These are phyloP conservation scores for Coptotermes formosanus DNA, from an alignment of 1,140 invertebrate genomes.

Conservation along the genomic window DNA sequence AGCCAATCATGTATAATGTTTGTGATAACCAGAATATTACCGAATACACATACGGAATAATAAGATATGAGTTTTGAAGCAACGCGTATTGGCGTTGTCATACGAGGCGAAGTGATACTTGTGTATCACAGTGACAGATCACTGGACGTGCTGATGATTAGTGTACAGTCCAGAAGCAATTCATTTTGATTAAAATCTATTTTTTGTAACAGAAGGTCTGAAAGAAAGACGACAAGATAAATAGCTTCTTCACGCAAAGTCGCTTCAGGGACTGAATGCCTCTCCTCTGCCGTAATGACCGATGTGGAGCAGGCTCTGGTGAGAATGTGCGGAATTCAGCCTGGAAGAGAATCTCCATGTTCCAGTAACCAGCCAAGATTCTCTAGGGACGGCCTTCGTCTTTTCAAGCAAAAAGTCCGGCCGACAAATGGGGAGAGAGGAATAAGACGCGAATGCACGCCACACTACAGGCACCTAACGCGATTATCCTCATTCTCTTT, in stretches of 20 bases:
- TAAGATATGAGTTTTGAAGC: too few species aligned
- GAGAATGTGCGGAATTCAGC: not conserved
- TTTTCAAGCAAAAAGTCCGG: not conserved
- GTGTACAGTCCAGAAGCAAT: not conserved
- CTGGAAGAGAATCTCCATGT: not conserved
- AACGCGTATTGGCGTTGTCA: too few species aligned
- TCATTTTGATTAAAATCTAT: not conserved
- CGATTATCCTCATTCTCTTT: not conserved
- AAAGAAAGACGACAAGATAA: not conserved
- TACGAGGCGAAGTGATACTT: too few species aligned
- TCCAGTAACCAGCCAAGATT: not conserved
- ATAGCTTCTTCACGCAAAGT: not conserved
- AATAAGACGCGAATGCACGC: not conserved
- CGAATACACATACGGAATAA: too few species aligned
- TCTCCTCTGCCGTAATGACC: not conserved
- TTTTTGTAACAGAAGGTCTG: not conserved
- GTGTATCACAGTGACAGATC: too few species aligned
- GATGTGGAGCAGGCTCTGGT: not conserved
- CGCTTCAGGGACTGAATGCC: not conserved
- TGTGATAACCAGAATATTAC: too few species aligned
- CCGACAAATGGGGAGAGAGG: not conserved
- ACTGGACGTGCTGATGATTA: not conserved
- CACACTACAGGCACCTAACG: not conserved
- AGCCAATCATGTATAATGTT: too few species aligned
- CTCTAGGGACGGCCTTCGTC: not conserved